Conservation (phyloP, 2,113 vertebrate genomes). For the Melanostigma gelatinosum region DNA sequence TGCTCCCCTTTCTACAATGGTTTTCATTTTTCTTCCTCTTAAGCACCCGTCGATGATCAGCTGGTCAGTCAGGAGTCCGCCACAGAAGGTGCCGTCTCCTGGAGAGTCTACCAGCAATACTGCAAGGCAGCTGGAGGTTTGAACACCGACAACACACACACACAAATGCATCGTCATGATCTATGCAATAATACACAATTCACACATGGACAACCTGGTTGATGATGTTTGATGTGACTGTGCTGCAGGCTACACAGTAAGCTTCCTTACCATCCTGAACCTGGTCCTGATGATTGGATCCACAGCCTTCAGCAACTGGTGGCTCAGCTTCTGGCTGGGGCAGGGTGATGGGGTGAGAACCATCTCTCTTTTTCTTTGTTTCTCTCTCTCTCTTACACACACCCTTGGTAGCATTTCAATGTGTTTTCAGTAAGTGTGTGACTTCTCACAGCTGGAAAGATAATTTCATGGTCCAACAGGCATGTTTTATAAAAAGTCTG, state of each 20-base stretch:
- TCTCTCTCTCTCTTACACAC: too few relatives aligned
- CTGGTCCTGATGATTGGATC: conserved; percentile 82
- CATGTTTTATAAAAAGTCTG: neutral
- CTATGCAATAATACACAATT: neutral
- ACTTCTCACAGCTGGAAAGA: neutral
- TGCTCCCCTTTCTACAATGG: neutral
- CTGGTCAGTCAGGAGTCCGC: conserved; percentile 75
- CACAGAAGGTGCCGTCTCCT: conserved; percentile 76
- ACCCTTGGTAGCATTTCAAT: too few relatives aligned
- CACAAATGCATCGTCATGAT: neutral
- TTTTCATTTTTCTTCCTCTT: neutral
- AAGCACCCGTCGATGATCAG: conserved; percentile 67
- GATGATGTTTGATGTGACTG: neutral
- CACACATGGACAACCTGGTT: neutral
- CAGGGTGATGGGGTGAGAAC: conserved; percentile 82
- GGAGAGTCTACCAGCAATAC: conserved; percentile 83
- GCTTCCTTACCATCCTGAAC: conserved; percentile 59
- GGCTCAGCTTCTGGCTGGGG: conserved; percentile 86
- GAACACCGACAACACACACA: neutral
- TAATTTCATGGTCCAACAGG: neutral
- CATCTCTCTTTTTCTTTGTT: neutral
- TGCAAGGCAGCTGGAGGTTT: conserved; percentile 86
- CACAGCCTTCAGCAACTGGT: conserved; percentile 87
- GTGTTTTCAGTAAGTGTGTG: too few relatives aligned
- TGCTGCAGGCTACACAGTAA: conserved; percentile 81